Conservation (phyloP, 2,113 vertebrate genomes). For the Mormoops blainvillei region DNA sequence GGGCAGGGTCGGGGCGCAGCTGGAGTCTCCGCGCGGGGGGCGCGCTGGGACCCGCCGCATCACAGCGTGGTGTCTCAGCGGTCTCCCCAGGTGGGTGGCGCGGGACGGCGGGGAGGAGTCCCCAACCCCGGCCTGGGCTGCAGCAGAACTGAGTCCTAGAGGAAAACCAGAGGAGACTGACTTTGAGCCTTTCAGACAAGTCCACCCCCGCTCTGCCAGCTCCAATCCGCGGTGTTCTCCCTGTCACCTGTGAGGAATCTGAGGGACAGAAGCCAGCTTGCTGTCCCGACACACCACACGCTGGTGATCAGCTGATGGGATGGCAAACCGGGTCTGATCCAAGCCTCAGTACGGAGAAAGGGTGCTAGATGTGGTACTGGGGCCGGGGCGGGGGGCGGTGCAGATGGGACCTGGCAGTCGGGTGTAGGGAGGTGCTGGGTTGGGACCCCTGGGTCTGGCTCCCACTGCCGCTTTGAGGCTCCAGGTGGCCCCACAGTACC, state of each 20-base stretch:
- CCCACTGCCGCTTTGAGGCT: not conserved
- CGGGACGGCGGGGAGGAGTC: not conserved
- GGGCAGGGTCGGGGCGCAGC: not conserved
- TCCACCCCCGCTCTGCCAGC: not conserved
- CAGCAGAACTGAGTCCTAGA: not conserved
- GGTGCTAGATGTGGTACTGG: not conserved
- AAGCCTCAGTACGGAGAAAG: not conserved
- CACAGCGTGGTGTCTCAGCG: not conserved
- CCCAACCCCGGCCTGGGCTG: not conserved
- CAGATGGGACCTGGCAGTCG: not conserved
- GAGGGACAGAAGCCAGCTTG: not conserved
- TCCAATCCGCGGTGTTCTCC: not conserved
- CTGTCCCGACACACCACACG: not conserved
- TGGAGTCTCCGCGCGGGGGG: not conserved
- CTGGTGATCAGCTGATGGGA: not conserved
- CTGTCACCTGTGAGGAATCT: not conserved
- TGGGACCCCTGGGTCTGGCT: not conserved
- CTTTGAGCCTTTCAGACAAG: not conserved
- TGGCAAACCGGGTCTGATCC: not conserved
- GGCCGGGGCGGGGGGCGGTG: accelerated
- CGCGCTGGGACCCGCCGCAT: not conserved
- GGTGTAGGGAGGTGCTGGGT: not conserved
- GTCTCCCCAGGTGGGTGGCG: not conserved
- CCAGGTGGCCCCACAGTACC: not conserved
- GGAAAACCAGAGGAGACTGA: not conserved